Conservation (phyloP, 2,797 vertebrate species). For the Alectoris magna region DNA sequence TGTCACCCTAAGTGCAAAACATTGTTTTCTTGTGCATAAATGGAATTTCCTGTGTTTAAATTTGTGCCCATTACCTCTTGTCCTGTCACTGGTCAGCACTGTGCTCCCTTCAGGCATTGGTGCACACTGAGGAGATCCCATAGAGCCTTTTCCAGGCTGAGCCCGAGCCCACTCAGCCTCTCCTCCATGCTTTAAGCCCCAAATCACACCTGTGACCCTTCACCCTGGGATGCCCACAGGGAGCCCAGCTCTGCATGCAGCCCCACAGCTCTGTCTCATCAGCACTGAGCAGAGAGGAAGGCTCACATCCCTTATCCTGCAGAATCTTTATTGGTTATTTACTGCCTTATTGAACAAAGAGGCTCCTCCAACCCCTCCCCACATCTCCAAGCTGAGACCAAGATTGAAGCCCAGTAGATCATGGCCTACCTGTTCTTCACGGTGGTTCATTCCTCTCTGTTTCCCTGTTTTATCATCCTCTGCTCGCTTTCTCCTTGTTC, state of each 20-base stretch:
- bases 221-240: too few relatives aligned
- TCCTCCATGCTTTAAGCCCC: not conserved
- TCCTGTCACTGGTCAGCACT: not conserved
- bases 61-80: not conserved
- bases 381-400: not conserved
- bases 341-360: not conserved
- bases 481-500: not conserved
- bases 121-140: too few relatives aligned
- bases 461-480: not conserved
- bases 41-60: not conserved
- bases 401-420: not conserved
- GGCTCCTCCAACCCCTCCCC: not conserved
- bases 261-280: not conserved
- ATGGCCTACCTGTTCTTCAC: not conserved
- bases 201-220: too few relatives aligned
- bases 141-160: not conserved
- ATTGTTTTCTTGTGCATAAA: not conserved
- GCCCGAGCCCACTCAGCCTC: not conserved
- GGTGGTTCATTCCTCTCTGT: not conserved
- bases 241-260: too few relatives aligned
- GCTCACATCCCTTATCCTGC: not conserved
- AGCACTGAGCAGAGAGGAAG: not conserved
- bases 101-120: too few relatives aligned
- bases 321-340: not conserved
- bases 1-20: not conserved